Base-by-base conservation (phyloP, 2,113 vertebrate genomes). In the Lagopus muta region DNA sequence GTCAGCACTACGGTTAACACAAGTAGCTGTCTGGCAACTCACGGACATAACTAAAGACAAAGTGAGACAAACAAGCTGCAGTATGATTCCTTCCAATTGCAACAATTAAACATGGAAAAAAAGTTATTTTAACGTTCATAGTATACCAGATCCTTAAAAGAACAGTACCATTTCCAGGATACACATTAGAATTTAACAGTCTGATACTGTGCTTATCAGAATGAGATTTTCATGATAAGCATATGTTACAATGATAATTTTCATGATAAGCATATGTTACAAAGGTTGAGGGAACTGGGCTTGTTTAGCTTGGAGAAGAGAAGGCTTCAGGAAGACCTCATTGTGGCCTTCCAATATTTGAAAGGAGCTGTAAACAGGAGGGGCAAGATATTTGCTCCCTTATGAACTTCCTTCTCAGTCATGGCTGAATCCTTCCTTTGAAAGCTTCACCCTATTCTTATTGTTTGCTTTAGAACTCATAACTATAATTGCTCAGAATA, bases 401-500 rank as follows among this genome's bases (percentile, higher is more conserved):
- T 45, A 20, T 0, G 0, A 4, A 13, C 30, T 72, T 67, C 45
- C 19, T 30, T 76, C 43, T 88, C 30, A 57, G 32, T 76, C 67
- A 38, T 30, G 24, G 24, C n/a, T 87, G 66, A 84, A 65, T 81
- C 22, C 30, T 62, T 82, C 15, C 60, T 58, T 27, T 71, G 61
- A 62, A 27, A 40, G 25, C 61, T 28, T 91, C 45, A 61, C 9
- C 17, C 64, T 69, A 30, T 25, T 32, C 47, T 81, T 61, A 24
- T 1, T 18, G 50, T 30, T 74, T 19, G 6, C 43, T 83, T 83
- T 74, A 74, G 61, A 92, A 84, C 34, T 83, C 22, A 16, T 3
- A 32, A 62, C 54, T 82, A 45, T 9, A 77, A 21, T 40, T 81
- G 34, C 34, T 81, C 62, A 55, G 45, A 85, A 91, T 34, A 25